These are phyloP conservation scores for Zaprionus nigranus DNA, from an alignment of 1,140 invertebrate genomes.

Conservation along the genomic window DNA sequence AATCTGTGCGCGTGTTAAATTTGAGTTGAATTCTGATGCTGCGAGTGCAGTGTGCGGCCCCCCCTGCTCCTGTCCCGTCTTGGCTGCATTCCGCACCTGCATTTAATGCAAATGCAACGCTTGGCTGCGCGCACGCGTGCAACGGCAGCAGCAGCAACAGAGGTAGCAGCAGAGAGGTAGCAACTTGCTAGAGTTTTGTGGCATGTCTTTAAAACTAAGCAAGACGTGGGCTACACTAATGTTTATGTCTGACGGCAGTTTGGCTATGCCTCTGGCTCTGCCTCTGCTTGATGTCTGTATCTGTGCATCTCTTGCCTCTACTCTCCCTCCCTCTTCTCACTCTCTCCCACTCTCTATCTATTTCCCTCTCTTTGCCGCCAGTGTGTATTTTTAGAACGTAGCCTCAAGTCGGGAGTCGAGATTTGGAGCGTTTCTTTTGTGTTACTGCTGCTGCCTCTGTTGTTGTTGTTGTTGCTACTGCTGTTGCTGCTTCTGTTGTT, in stretches of 20 bases:
- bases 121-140: slow-evolving; percentile 9
- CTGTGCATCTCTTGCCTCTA: slow-evolving; percentile 1
- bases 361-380: neutral
- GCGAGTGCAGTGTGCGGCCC: neutral
- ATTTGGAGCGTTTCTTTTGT: slow-evolving; percentile 11
- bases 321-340: neutral
- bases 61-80: too few relatives aligned
- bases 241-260: slow-evolving; percentile 8
- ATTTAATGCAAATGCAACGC: slow-evolving; percentile 11
- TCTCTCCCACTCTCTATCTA: neutral
- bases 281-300: slow-evolving; percentile 5
- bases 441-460: neutral
- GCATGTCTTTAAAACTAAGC: slow-evolving; percentile 6
- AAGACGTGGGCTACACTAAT: slow-evolving; percentile 9
- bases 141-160: slow-evolving; percentile 30
- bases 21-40: slow-evolving; percentile 5
- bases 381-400: slow-evolving; percentile 8
- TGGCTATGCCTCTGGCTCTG: neutral
- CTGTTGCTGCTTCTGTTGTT: neutral
- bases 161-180: slow-evolving; percentile 27
- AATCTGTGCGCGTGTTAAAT: slow-evolving; percentile 8
- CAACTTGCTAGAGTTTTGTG: slow-evolving; percentile 8
- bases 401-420: neutral
- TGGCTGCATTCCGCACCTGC: slow-evolving; percentile 4
- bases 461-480: neutral